Conservation (phyloP, 2,113 vertebrate genomes). For the Ia io region DNA sequence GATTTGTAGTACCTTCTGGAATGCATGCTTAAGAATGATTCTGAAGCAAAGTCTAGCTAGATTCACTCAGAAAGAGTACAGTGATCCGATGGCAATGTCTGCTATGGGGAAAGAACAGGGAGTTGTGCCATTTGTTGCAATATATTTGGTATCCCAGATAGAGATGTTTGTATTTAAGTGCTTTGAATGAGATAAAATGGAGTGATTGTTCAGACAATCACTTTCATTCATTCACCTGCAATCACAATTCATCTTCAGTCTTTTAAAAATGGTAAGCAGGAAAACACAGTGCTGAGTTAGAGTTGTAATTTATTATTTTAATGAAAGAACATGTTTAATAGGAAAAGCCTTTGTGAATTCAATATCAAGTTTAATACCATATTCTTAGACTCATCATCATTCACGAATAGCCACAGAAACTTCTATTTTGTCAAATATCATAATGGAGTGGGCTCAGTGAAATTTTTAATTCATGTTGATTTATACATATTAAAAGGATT, state of each 20-base stretch:
- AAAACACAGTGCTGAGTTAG: not conserved
- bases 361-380: conserved; percentile 23
- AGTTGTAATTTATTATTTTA: conserved; percentile 28
- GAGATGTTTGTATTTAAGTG: not conserved
- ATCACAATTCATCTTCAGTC: not conserved
- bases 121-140: not conserved
- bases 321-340: not conserved
- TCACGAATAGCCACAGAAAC: conserved; percentile 6
- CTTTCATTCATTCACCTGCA: not conserved
- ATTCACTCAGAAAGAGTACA: not conserved
- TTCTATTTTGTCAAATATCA: conserved; percentile 20
- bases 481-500: conserved; percentile 35
- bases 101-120: not conserved
- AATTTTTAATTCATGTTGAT: conserved; percentile 12
- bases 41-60: not conserved
- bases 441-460: not conserved
- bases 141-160: not conserved
- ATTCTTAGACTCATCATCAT: not conserved
- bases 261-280: conserved; percentile 13
- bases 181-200: not conserved
- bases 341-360: conserved; percentile 36
- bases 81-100: not conserved
- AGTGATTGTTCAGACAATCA: not conserved
- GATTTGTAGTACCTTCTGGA: not conserved
- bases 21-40: not conserved